Evolutionary conservation across 2,888 invertebrate species (phyloP).

Genomic region (Oscheius myriophilus): DNA sequence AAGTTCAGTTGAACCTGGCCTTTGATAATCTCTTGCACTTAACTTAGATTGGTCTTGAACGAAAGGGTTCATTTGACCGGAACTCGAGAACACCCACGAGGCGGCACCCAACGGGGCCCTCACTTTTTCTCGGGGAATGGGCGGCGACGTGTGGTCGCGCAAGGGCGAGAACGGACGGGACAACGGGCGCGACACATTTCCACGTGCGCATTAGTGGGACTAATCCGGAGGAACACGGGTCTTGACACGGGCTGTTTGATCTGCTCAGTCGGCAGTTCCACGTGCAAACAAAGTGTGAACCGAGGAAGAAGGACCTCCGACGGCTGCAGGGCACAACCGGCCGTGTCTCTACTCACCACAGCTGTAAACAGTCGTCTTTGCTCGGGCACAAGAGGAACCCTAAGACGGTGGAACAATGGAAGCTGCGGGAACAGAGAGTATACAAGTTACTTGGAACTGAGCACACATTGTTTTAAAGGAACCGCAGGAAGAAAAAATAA

Average conservation of each 20-base stretch:
- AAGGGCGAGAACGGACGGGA: neutral
- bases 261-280: constrained; percentile 26
- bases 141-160: too few species aligned
- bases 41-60: too few species aligned
- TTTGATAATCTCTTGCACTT: too few species aligned
- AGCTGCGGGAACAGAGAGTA: neutral
- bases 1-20: too few species aligned
- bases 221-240: constrained; percentile 26
- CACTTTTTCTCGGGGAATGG: too few species aligned
- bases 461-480: neutral
- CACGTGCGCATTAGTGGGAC: constrained; percentile 24
- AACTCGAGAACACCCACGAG: too few species aligned
- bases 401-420: neutral
- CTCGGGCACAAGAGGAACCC: neutral
- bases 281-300: constrained; percentile 28
- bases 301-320: constrained; percentile 12
- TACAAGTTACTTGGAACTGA: too few species aligned
- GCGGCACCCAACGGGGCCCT: too few species aligned
- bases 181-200: constrained; percentile 9
- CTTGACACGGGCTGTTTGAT: constrained; percentile 31
- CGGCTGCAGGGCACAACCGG: neutral
- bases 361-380: too few species aligned
- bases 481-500: neutral
- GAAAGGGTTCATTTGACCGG: too few species aligned
- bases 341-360: too few species aligned